Evolutionary conservation across 1,140 invertebrate species (phyloP).

Genomic region (Neodiprion fabricii): DNA sequence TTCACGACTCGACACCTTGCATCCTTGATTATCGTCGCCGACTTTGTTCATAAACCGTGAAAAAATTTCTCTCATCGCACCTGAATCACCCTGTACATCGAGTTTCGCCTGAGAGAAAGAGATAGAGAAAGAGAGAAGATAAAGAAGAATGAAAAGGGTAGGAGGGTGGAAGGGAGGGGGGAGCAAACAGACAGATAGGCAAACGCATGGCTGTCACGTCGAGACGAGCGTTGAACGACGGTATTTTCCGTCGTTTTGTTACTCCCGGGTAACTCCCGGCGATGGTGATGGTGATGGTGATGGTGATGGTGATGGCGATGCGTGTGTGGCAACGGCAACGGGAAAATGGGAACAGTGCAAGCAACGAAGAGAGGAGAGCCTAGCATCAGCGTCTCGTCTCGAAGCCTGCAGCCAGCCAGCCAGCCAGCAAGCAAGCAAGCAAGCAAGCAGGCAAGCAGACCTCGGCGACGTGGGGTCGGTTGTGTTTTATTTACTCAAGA

Average conservation of each 20-base stretch:
- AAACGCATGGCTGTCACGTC: too few species aligned
- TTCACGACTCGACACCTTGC: too few species aligned
- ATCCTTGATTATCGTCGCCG: too few species aligned
- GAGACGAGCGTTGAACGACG: too few species aligned
- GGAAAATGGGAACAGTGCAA: conserved; percentile 9
- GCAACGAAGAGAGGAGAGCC: conserved; percentile 24
- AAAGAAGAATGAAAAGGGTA: too few species aligned
- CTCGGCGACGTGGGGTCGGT: conserved; percentile 44
- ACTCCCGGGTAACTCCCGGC: too few species aligned
- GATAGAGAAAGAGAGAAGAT: background rate
- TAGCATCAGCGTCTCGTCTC: conserved; percentile 21
- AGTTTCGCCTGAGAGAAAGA: background rate
- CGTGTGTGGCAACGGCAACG: conserved; percentile 10
- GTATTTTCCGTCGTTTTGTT: too few species aligned
- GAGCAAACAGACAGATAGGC: conserved; percentile 37
- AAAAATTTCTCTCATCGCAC: too few species aligned
- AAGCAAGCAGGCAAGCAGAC: conserved; percentile 31
- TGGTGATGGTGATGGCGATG: conserved; percentile 17
- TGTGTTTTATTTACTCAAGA: conserved; percentile 63
- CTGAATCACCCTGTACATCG: too few species aligned
- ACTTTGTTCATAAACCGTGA: too few species aligned
- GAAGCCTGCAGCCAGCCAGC: background rate
- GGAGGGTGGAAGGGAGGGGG: background rate
- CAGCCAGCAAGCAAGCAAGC: conserved; percentile 12
- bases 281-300: conserved; percentile 16